Evolutionary conservation across 2,888 invertebrate genomes (phyloP).

Genomic region (Trichacis sp.): DNA sequence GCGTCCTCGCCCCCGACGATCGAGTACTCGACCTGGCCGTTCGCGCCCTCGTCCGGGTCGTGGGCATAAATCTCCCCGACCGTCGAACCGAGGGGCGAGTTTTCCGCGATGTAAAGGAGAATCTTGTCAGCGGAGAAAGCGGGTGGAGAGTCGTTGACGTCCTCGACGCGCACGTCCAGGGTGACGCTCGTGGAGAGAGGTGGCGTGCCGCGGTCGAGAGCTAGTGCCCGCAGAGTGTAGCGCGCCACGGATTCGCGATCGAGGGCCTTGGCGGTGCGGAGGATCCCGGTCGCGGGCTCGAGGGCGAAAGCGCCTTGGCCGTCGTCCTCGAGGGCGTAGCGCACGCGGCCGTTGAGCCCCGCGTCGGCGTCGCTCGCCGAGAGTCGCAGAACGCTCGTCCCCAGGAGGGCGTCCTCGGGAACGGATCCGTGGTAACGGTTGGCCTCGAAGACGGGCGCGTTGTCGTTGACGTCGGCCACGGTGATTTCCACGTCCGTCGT

Average conservation of each 20-base stretch:
- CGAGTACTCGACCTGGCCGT: constrained; percentile 93
- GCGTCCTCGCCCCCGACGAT: constrained; percentile 95
- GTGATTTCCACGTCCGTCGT: constrained; percentile 96
- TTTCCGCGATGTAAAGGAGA: constrained; percentile 90
- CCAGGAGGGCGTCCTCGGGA: constrained; percentile 88
- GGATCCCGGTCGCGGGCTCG: constrained; percentile 91
- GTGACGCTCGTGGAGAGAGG: constrained; percentile 77
- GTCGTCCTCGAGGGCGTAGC: constrained; percentile 81
- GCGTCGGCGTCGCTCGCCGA: constrained; percentile 87
- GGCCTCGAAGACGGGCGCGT: constrained; percentile 88
- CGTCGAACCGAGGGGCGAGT: constrained; percentile 94
- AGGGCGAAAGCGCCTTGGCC: constrained; percentile 93
- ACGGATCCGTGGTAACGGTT: constrained; percentile 85
- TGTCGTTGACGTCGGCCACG: constrained; percentile 96
- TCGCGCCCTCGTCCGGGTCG: constrained; percentile 93
- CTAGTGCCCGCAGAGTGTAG: constrained; percentile 88
- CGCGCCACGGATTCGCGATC: constrained; percentile 91
- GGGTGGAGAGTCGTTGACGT: constrained; percentile 92
- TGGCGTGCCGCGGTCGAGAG: constrained; percentile 90
- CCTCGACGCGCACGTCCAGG: constrained; percentile 85
- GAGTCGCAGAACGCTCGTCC: constrained; percentile 83
- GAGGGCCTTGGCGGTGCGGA: constrained; percentile 88
- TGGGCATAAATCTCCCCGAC: constrained; percentile 91
- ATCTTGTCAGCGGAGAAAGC: constrained; percentile 91
- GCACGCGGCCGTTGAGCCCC: constrained; percentile 81